Evolutionary conservation across 2,888 invertebrate genomes (phyloP).

Genomic region (Nomada hirtipes): DNA sequence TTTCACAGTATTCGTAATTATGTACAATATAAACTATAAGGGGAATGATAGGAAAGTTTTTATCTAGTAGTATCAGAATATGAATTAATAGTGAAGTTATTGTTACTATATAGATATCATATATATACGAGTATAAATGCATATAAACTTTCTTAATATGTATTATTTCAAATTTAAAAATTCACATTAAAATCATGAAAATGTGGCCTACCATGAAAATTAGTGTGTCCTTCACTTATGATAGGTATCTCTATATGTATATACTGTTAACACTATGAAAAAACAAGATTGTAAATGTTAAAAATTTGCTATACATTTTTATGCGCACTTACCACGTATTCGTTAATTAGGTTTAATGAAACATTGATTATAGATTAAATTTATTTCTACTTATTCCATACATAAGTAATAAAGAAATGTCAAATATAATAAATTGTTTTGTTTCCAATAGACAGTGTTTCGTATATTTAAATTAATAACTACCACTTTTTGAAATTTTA

Average conservation of each 20-base stretch:
- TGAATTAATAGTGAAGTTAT: background rate
- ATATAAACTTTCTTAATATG: background rate
- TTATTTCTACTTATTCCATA: conserved; percentile 10
- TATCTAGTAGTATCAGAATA: background rate
- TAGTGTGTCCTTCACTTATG: background rate
- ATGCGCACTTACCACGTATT: background rate
- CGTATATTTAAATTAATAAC: conserved; percentile 11
- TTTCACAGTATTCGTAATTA: background rate
- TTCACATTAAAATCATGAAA: conserved; percentile 2
- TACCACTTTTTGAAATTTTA: conserved; percentile 5
- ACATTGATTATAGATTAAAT: conserved; percentile 12
- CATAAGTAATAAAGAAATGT: conserved; percentile 20
- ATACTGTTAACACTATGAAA: background rate
- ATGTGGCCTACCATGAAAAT: background rate
- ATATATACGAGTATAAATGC: background rate
- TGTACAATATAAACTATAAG: background rate
- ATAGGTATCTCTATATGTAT: background rate
- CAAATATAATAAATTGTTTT: conserved; percentile 22
- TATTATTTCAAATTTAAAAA: conserved; percentile 1
- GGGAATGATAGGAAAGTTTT: background rate
- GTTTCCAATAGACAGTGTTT: conserved; percentile 11
- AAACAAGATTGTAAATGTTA: conserved; percentile 9
- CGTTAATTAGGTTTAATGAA: conserved; percentile 3
- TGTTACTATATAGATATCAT: background rate
- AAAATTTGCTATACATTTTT: background rate